These are phyloP conservation scores for Oreortyx pictus DNA, from an alignment of 2,797 vertebrate genomes.

Conservation along the genomic window DNA sequence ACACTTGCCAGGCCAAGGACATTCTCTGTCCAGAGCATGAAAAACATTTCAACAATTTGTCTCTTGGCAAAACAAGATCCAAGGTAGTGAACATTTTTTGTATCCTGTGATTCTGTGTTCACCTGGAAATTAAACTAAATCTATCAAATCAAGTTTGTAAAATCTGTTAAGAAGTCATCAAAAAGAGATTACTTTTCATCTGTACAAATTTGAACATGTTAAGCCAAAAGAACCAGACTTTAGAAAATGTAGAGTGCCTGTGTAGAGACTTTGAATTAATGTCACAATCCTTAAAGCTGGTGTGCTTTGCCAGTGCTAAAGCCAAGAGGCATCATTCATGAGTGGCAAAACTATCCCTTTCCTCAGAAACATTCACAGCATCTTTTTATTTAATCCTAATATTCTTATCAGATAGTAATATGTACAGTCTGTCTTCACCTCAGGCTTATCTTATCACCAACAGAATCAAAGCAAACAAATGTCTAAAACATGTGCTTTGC, in stretches of 20 bases:
- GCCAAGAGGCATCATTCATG: neutral
- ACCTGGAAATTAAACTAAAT: neutral
- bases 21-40: neutral
- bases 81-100: neutral
- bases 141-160: neutral
- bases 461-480: slow-evolving; percentile 33
- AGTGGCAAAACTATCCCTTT: neutral
- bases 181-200: neutral
- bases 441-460: slow-evolving; percentile 3
- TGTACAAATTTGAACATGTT: neutral
- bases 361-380: neutral
- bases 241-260: neutral
- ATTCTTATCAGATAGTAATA: neutral
- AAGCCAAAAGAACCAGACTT: neutral
- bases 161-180: neutral
- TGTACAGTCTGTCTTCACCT: slow-evolving; percentile 17
- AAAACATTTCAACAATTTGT: neutral
- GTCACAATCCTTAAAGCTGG: fast-evolving
- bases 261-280: neutral
- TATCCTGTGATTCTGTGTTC: neutral
- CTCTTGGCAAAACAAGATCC: neutral
- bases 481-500: slow-evolving; percentile 12
- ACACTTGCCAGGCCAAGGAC: neutral
- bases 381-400: neutral
- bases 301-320: neutral